Conservation (phyloP, 2,888 invertebrate genomes). For the Notodonta dromedarius region DNA sequence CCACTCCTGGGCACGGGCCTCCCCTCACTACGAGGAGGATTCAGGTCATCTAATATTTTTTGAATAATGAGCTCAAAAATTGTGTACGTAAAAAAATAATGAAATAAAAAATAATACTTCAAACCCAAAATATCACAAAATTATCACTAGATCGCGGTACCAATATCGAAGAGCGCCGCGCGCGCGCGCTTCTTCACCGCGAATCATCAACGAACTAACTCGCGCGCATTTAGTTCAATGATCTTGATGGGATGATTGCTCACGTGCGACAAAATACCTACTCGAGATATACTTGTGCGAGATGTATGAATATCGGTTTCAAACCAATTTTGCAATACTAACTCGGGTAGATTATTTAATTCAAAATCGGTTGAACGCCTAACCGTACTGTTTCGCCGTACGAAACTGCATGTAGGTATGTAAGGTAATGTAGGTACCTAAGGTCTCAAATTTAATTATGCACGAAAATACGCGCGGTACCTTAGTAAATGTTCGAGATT, state of each 20-base stretch:
- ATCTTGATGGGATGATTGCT: conserved; percentile 17
- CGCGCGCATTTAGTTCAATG: conserved; percentile 8
- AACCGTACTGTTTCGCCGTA: too few species aligned
- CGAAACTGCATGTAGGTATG: too few species aligned
- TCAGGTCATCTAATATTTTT: too few species aligned
- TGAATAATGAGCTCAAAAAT: too few species aligned
- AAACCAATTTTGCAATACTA: background rate
- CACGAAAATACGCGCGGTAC: too few species aligned
- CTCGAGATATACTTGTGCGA: conserved; percentile 11
- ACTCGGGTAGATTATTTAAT: background rate
- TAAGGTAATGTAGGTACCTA: too few species aligned
- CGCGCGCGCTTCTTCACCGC: conserved; percentile 16
- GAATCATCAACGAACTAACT: conserved; percentile 14
- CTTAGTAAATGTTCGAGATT: too few species aligned
- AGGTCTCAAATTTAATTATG: too few species aligned
- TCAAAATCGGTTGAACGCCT: too few species aligned
- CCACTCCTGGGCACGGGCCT: too few species aligned
- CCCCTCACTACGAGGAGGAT: too few species aligned
- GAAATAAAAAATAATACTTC: background rate
- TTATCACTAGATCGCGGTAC: background rate
- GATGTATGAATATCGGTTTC: conserved; percentile 18
- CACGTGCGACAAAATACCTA: conserved; percentile 10
- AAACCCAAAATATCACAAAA: background rate
- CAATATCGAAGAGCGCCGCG: conserved; percentile 3
- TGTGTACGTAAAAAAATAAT: too few species aligned